These are phyloP conservation scores for Marronus borbonicus DNA, from an alignment of 2,888 invertebrate genomes.

Conservation along the genomic window DNA sequence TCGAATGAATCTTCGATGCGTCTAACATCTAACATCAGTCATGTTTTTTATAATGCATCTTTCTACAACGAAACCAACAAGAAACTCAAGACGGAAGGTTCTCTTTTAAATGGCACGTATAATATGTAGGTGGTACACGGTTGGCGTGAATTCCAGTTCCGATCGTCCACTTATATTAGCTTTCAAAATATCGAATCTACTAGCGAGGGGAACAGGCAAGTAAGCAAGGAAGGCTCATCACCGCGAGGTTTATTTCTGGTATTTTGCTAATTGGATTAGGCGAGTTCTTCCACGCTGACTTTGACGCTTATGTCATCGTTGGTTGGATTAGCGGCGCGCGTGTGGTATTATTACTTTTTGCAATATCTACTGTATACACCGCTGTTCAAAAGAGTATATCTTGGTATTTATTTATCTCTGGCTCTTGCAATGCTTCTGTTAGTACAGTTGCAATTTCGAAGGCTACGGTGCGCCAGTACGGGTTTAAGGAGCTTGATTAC, in stretches of 20 bases:
- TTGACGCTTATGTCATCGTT: neutral
- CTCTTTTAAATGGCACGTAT: neutral
- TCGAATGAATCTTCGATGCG: too few species aligned
- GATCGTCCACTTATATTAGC: neutral
- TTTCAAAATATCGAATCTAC: neutral
- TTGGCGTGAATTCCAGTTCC: neutral
- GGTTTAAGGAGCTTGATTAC: too few species aligned
- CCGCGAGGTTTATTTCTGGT: slow-evolving; percentile 18
- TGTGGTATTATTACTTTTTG: neutral
- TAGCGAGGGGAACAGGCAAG: neutral
- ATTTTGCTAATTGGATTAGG: slow-evolving; percentile 14
- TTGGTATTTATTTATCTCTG: too few species aligned
- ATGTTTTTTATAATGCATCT: too few species aligned
- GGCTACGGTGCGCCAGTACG: too few species aligned
- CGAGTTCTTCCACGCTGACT: neutral
- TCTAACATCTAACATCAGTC: too few species aligned
- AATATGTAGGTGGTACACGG: neutral
- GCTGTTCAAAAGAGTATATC: too few species aligned
- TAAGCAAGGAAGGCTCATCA: slow-evolving; percentile 2
- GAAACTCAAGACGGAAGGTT: too few species aligned
- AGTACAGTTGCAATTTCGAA: too few species aligned
- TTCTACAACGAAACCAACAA: too few species aligned
- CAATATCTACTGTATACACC: too few species aligned
- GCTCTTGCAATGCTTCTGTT: too few species aligned
- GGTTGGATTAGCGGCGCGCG: neutral